phyloP scores from a whole-genome alignment of 2,113 vertebrate species.

The Phainopepla nitens region DNA sequence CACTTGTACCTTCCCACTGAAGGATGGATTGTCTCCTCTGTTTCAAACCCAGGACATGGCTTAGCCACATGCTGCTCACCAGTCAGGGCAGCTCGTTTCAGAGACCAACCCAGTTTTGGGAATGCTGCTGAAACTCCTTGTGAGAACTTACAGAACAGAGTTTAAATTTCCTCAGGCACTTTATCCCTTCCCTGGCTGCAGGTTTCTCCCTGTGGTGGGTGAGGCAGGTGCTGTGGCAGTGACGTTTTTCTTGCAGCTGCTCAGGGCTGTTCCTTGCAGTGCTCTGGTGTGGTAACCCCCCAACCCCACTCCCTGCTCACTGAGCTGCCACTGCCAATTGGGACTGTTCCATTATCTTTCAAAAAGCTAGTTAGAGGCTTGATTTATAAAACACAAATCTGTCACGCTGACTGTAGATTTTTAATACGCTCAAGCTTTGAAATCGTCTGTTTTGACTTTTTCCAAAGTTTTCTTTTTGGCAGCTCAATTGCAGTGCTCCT shows the following conservation, averaged over 20 bases:
- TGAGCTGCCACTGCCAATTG: not conserved
- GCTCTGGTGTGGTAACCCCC: not conserved
- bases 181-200: not conserved
- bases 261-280: not conserved
- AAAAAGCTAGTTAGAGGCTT: not conserved
- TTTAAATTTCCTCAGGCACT: fast-evolving
- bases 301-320: not conserved
- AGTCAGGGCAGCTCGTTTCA: fast-evolving
- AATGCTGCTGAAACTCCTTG: not conserved
- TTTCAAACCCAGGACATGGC: not conserved
- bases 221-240: fast-evolving
- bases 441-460: not conserved
- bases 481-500: slow-evolving; percentile 25
- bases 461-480: not conserved
- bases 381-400: slow-evolving; percentile 1
- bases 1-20: fast-evolving
- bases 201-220: not conserved
- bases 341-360: not conserved
- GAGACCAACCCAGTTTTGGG: fast-evolving
- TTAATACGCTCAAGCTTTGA: not conserved
- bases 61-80: not conserved
- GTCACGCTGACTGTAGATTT: not conserved
- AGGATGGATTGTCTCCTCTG: not conserved
- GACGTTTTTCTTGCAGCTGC: not conserved
- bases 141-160: not conserved